Evolutionary conservation across 2,797 vertebrate species (phyloP), one percentile per base, ranked within the genome.

Genomic region (Aotus griseimembra): DNA sequence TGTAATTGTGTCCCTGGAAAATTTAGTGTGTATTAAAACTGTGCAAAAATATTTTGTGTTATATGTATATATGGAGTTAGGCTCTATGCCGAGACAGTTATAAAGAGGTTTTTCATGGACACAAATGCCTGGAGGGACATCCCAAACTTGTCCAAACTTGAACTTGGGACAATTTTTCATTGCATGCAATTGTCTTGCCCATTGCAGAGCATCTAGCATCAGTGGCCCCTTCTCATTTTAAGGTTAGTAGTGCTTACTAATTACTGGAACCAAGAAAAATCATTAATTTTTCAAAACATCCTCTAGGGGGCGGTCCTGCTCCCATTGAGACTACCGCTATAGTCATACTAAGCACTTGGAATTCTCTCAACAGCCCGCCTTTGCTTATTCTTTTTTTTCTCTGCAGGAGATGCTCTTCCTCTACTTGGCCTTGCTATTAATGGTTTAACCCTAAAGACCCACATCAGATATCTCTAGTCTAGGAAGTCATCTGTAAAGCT

Each of bases 1-100:
- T 8, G 48, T 55, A 81, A 86, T 64, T 91, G 8, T 24, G 61
- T 86, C 85, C 41, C 64, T 95, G 48, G 55, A 70, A 97, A 96
- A 80, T 72, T 55, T 52, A 41, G 5, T 86, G 41, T 22, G 36
- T 79, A 67, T 92, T 67, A 75, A 96, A 94, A 88, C 46, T 70
- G 46, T 86, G 26, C 30, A 91, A 77, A 93, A 96, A 14, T 24
- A 36, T 17, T 79, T 93, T 70, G 12, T 61, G 39, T 86, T 72
- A 22, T n/a, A 58, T 70, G 33, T 52, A 52, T 41, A 28, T 28
- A 52, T 20, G 11, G 28, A 26, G 11, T 48, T 41, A 92, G 9
- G 11, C 17, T 93, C 26, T 84, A 3, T 15, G 26, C 87, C 86
- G 90, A 92, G 61, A 58, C 7, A 93, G 10, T 72, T 90, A 61